These are phyloP conservation scores for Chromis chromis DNA, from an alignment of 2,797 vertebrate genomes.

Conservation along the genomic window DNA sequence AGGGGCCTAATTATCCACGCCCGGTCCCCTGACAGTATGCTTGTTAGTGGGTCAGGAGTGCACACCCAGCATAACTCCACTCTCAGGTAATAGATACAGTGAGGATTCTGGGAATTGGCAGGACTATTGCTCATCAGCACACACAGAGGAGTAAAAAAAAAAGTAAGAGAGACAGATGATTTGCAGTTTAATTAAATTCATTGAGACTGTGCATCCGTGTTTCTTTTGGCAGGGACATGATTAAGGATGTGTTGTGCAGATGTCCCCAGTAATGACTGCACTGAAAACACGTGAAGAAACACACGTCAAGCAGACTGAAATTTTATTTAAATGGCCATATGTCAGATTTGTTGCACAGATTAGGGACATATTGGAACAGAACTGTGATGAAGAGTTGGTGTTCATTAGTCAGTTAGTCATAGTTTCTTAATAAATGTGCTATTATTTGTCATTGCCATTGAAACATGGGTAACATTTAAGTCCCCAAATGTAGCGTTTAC, in stretches of 20 bases:
- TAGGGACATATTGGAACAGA: not conserved
- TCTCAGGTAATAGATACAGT: conserved; percentile 41
- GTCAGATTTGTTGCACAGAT: conserved; percentile 12
- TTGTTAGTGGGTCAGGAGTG: conserved; percentile 57
- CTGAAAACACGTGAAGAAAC: conserved; percentile 52
- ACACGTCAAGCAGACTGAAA: conserved; percentile 21
- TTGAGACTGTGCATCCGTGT: conserved; percentile 48
- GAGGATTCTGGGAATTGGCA: conserved; percentile 34
- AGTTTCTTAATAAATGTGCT: not conserved
- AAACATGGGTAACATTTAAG: not conserved
- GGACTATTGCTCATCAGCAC: conserved; percentile 32
- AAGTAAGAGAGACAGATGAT: conserved; percentile 19
- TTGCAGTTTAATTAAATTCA: conserved; percentile 70
- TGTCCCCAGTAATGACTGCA: conserved; percentile 61
- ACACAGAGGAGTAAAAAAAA: not conserved
- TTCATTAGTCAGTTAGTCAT: not conserved
- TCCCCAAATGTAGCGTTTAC: not conserved
- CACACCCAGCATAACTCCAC: conserved; percentile 39
- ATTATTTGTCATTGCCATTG: no score
- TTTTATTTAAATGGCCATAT: conserved; percentile 33
- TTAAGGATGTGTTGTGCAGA: conserved; percentile 63
- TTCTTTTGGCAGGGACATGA: conserved; percentile 61
- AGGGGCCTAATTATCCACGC: conserved; percentile 53
- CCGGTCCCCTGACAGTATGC: conserved; percentile 43
- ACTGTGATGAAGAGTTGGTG: not conserved